Conservation (phyloP, 2,113 vertebrate genomes). For the Chaenogobius annularis region DNA sequence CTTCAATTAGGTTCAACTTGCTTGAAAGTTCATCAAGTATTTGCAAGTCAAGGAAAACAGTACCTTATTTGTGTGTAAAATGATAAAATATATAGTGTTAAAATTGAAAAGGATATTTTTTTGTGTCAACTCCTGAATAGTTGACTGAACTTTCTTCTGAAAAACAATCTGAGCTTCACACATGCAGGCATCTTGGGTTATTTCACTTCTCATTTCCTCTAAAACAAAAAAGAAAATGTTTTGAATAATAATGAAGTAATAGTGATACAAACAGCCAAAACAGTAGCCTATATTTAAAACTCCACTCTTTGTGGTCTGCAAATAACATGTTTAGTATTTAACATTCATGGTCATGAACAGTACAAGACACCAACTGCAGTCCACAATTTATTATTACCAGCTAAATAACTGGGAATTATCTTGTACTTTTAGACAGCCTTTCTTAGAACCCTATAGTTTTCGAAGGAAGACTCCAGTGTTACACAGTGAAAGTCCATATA, state of each 20-base stretch:
- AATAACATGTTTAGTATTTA: not conserved
- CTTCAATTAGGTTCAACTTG: slow-evolving; percentile 80
- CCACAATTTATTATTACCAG: not conserved
- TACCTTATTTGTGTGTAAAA: not conserved
- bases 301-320: slow-evolving; percentile 29
- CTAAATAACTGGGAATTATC: slow-evolving; percentile 3
- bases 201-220: slow-evolving; percentile 74
- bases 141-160: slow-evolving; percentile 84
- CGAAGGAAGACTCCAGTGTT: not conserved
- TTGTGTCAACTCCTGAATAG: slow-evolving; percentile 81
- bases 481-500: not conserved
- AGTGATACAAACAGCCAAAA: no score
- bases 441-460: not conserved
- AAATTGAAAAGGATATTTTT: slow-evolving; percentile 90
- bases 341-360: not conserved
- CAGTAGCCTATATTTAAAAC: not conserved
- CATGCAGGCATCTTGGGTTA: slow-evolving; percentile 83
- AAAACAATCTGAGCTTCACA: slow-evolving; percentile 88
- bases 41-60: slow-evolving; percentile 77
- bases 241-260: not conserved
- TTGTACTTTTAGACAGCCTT: not conserved
- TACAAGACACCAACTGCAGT: not conserved
- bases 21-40: slow-evolving; percentile 85
- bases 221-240: slow-evolving; percentile 49
- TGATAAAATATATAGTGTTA: no score